These are phyloP conservation scores for Octodon degus DNA, from an alignment of 2,113 vertebrate species.

Conservation along the genomic window DNA sequence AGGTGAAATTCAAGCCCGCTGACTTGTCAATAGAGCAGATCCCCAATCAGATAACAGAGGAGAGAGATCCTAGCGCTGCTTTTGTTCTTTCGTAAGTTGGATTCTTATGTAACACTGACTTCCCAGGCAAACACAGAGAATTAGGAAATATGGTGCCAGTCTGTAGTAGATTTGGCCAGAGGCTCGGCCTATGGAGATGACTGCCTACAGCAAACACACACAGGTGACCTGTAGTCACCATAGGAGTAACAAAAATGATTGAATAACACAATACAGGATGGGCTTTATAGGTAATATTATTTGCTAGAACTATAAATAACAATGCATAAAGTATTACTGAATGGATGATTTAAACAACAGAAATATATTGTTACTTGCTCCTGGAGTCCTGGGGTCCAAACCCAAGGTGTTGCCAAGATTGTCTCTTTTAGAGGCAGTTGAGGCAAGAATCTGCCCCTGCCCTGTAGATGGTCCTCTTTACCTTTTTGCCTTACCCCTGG, in stretches of 20 bases:
- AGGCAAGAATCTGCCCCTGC: neutral
- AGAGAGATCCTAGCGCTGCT: neutral
- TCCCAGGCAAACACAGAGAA: neutral
- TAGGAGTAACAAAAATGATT: neutral
- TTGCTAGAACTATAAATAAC: neutral
- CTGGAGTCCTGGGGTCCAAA: neutral
- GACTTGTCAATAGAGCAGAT: constrained; percentile 26
- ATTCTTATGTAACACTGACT: neutral
- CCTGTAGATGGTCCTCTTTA: neutral
- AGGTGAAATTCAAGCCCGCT: constrained; percentile 37
- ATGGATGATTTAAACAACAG: neutral
- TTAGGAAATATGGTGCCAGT: neutral
- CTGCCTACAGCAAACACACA: neutral
- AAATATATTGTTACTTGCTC: neutral
- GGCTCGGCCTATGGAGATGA: neutral
- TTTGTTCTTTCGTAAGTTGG: neutral
- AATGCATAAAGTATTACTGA: neutral
- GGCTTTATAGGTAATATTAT: neutral
- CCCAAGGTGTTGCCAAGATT: neutral
- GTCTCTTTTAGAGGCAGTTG: neutral
- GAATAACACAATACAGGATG: neutral
- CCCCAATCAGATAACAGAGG: neutral
- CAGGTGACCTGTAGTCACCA: neutral
- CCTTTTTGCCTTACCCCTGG: neutral
- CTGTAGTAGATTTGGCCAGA: neutral